Percentiles rank a stretch among this genome's conserved stretches.
Conservation (phyloP, 1,140 invertebrate genomes). For the Monochamus saltuarius region DNA sequence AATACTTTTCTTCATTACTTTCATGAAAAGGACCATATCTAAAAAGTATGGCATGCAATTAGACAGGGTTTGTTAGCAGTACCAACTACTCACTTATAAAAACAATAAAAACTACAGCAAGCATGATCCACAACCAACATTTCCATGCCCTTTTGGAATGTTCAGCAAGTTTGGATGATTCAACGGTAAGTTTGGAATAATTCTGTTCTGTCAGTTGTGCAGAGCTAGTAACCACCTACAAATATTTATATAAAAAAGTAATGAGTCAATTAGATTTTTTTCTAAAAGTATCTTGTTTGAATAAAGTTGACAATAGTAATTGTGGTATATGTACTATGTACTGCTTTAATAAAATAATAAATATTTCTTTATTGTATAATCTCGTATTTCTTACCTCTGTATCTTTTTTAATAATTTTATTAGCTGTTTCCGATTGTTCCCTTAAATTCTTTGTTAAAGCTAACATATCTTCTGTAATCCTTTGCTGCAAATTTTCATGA, state of each 20-base stretch:
- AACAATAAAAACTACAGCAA: slow-evolving; percentile 77
- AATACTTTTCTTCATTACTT: slow-evolving; percentile 65
- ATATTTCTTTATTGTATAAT: too few relatives aligned
- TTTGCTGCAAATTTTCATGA: slow-evolving; percentile 85
- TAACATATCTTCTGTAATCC: slow-evolving; percentile 91
- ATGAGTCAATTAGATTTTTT: too few relatives aligned
- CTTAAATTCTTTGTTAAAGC: slow-evolving; percentile 83
- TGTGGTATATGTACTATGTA: too few relatives aligned
- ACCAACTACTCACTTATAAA: slow-evolving; percentile 76
- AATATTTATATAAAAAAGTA: slow-evolving; percentile 18
- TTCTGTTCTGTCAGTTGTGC: slow-evolving; percentile 78
- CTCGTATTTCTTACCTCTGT: slow-evolving; percentile 62
- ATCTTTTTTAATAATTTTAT: slow-evolving; percentile 83
- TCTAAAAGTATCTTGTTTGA: too few relatives aligned
- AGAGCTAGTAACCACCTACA: slow-evolving; percentile 72
- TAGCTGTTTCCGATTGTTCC: slow-evolving; percentile 83
- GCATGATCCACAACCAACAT: slow-evolving; percentile 92
- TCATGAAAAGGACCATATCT: slow-evolving; percentile 83
- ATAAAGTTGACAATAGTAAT: too few relatives aligned
- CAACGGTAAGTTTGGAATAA: slow-evolving; percentile 70
- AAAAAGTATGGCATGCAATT: slow-evolving; percentile 45
- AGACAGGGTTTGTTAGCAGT: slow-evolving; percentile 3
- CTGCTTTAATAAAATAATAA: too few relatives aligned
- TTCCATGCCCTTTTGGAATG: slow-evolving; percentile 86
- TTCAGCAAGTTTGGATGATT: slow-evolving; percentile 78